A percentile compares a stretch with the other conserved stretches of the same genome.
phyloP scores from a whole-genome alignment of 2,888 invertebrate genomes.

The Zaprionus lineosus region DNA sequence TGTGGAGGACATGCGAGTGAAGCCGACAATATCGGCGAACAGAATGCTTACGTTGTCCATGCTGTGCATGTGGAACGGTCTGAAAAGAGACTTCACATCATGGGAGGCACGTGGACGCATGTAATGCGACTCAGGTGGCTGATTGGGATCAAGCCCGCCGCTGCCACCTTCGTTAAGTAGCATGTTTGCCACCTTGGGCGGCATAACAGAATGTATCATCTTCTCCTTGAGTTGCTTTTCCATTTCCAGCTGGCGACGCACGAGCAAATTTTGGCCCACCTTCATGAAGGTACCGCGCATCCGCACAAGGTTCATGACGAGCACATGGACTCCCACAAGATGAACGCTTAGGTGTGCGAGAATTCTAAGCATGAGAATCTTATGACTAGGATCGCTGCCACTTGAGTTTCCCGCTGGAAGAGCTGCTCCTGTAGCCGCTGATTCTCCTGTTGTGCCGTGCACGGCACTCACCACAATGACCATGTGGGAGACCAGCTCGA shows the following conservation, averaged over 20 bases:
- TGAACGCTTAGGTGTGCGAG: conserved; percentile 95
- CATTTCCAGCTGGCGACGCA: conserved; percentile 93
- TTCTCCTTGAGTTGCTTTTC: conserved; percentile 97
- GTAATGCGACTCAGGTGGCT: conserved; percentile 70
- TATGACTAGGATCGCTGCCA: conserved; percentile 84
- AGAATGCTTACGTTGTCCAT: conserved; percentile 98
- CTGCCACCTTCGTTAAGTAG: conserved; percentile 88
- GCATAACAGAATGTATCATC: conserved; percentile 99
- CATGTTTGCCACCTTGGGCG: conserved; percentile 94
- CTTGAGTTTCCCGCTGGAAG: background rate
- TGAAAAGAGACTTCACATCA: conserved; percentile 91
- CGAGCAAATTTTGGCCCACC: conserved; percentile 95
- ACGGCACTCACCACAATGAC: conserved; percentile 83
- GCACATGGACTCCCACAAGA: conserved; percentile 95
- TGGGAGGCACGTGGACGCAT: conserved; percentile 80
- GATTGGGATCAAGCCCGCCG: conserved; percentile 75
- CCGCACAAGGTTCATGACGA: conserved; percentile 95
- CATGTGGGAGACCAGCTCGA: conserved; percentile 88
- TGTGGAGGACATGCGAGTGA: conserved; percentile 98
- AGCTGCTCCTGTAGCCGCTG: background rate
- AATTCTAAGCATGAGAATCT: conserved; percentile 87
- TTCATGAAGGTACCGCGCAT: conserved; percentile 98
- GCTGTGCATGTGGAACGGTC: conserved; percentile 98
- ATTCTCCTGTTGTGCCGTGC: conserved; percentile 64
- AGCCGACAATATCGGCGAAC: conserved; percentile 98